A percentile compares a stretch with the other conserved stretches of the same genome.
phyloP scores from a whole-genome alignment of 53 echinoderm and acorn worm species.

The Antedon mediterranea region DNA sequence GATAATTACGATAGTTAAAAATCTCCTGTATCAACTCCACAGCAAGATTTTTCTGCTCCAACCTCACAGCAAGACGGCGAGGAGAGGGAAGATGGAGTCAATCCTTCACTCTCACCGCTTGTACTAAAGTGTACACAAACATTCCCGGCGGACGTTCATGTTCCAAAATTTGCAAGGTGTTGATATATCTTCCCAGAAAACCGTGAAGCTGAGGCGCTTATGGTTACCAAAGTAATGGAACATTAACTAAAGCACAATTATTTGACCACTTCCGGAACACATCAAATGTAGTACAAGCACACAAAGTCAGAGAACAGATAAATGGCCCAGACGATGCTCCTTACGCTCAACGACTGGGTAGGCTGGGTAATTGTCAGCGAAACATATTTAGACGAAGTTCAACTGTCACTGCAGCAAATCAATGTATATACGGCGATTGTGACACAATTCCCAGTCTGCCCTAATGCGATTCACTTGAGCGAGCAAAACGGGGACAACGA shows the following conservation, averaged over 20 bases:
- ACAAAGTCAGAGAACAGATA: background rate
- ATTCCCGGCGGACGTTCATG: background rate
- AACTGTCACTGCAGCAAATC: too few relatives aligned
- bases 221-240: constrained; percentile 4
- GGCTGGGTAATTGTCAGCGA: background rate
- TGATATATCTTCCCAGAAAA: background rate
- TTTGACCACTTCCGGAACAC: background rate
- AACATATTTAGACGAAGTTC: background rate
- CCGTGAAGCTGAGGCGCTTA: background rate
- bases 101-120: background rate
- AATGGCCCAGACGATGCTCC: background rate
- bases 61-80: background rate
- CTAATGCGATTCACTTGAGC: too few relatives aligned
- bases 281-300: background rate
- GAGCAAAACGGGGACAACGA: too few relatives aligned
- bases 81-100: background rate
- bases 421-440: too few relatives aligned
- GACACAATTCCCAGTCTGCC: too few relatives aligned
- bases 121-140: constrained; percentile 2
- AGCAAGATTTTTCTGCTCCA: too few relatives aligned
- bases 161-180: constrained; percentile 7
- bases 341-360: background rate
- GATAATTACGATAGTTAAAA: constrained; percentile 20
- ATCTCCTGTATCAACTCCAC: constrained; percentile 14
- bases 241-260: background rate